phyloP scores from a whole-genome alignment of 2,888 invertebrate species.

The Morpho achilles region DNA sequence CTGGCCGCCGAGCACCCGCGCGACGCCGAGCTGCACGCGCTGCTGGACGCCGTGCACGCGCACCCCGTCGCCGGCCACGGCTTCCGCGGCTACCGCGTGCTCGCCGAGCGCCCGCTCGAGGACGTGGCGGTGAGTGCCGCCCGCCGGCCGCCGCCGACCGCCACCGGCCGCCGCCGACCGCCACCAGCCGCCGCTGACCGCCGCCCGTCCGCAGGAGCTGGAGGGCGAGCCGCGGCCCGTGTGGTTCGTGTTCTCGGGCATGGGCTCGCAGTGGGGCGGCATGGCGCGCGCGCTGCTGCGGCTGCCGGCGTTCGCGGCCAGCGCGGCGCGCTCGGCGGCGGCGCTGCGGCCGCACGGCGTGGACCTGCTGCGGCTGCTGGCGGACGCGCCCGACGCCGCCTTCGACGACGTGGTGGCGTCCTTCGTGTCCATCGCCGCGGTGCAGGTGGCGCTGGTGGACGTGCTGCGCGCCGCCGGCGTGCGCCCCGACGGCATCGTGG shows the following conservation, averaged over 20 bases:
- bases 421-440: conserved; percentile 96
- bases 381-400: conserved; percentile 85
- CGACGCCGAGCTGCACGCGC: conserved; percentile 86
- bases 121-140: not conserved
- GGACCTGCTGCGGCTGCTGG: conserved; percentile 89
- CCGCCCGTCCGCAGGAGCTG: conserved; percentile 39
- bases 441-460: conserved; percentile 98
- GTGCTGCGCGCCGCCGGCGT: conserved; percentile 87
- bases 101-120: conserved; percentile 67
- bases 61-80: conserved; percentile 86
- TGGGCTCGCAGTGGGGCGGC: conserved; percentile 99
- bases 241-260: conserved; percentile 98
- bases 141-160: not conserved
- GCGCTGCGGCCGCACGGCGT: conserved; percentile 88
- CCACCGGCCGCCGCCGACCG: conserved; percentile 50
- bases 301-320: conserved; percentile 88
- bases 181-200: conserved; percentile 38
- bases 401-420: conserved; percentile 93
- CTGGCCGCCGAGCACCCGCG: conserved; percentile 79
- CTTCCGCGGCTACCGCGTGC: conserved; percentile 89
- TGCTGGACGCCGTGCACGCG: conserved; percentile 87
- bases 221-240: conserved; percentile 85
- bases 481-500: conserved; percentile 95
- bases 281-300: conserved; percentile 94
- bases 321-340: conserved; percentile 87